Base-by-base conservation (phyloP, 2,888 invertebrate species). In the Pristionchus mayeri region DNA sequence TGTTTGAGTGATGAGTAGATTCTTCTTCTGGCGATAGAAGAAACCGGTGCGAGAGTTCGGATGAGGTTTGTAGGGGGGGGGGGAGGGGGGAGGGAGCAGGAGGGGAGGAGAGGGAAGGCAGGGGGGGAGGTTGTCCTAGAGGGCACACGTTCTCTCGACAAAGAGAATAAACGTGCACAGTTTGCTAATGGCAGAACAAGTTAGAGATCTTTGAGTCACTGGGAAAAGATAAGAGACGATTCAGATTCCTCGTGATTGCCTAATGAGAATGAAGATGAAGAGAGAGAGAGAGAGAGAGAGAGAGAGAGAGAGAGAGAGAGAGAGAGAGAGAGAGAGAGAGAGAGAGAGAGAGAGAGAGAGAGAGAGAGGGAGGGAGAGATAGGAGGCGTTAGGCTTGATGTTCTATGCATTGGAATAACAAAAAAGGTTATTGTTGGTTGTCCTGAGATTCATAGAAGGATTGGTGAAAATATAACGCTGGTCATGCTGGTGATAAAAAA, bases 1-100 rank as follows among this genome's bases (percentile, higher is more conserved):
- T 60, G 60, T 60, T 60, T 60, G 60, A 60, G 60, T 60, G 60
- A 60, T 60, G 60, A 60, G 30, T 60, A 18, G 54, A 54, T 50
- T 50, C 54, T 54, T 54, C 54, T 54, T 54, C 60, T 7, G 30
- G 7, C 30, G 60, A 60, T 60, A 21, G 60, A 60, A 60, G 60
- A 60, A 60, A 60, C 60, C 60, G 30, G 60, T 60, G 60, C 27
- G 60, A 60, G 60, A 30, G 30, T 30, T 21, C 60, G 27, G 13
- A 30, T 24, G 30, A 30, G 60, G 27, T 60, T 60, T 27, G 30
- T 60, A 30, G 9, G 21, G 57, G 57, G n/a, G 57, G 24, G 13
- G 4, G 13, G 24, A 1, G 57, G 13, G n/a, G n/a, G n/a, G n/a
- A n/a, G n/a, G n/a, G n/a, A n/a, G 54, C 4, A 21, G 21, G 54